These are phyloP conservation scores for Sitobion miscanthi DNA, from an alignment of 1,140 invertebrate genomes.

Conservation along the genomic window DNA sequence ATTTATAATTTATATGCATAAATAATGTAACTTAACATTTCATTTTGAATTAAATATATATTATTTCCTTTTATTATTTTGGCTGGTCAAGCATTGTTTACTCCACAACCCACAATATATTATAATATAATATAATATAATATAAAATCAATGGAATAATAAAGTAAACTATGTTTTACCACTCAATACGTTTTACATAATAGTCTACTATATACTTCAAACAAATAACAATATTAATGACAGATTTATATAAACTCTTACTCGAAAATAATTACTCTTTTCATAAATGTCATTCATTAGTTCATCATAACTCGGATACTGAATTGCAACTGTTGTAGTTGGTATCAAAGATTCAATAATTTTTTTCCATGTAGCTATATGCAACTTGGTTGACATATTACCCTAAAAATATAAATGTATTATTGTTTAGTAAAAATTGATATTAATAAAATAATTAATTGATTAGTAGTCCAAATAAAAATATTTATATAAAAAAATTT, in stretches of 20 bases:
- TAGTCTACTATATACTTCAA: background rate
- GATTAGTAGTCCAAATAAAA: background rate
- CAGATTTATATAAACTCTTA: background rate
- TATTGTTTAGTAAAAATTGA: background rate
- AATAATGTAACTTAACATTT: background rate
- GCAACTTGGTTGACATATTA: background rate
- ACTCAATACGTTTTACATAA: background rate
- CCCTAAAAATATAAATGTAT: background rate
- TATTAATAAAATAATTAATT: background rate
- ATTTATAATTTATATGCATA: background rate
- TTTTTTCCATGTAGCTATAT: background rate
- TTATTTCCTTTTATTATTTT: background rate
- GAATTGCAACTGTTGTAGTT: background rate
- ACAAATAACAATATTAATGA: background rate
- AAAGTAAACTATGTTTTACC: background rate
- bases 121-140: background rate
- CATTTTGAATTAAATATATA: background rate
- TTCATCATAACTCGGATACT: background rate
- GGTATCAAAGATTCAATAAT: conserved; percentile 26
- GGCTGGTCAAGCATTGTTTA: background rate
- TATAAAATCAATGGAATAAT: background rate
- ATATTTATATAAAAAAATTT: background rate
- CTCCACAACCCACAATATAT: no score
- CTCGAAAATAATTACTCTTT: background rate
- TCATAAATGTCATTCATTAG: background rate